phyloP scores from a whole-genome alignment of 2,113 vertebrate species.

The Sus scrofa region T2T-Sscrofa CM000822.6:58895501-58896000 shows the following conservation, averaged over 20 bases:
- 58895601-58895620: neutral
- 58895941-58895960: neutral
- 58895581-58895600: neutral
- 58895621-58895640: neutral
- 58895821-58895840: neutral
- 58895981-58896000: neutral
- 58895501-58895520: neutral
- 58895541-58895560: neutral
- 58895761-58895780: neutral
- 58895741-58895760: neutral
- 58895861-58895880: neutral
- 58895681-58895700: neutral
- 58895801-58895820: neutral
- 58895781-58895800: neutral
- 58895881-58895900: neutral
- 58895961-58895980: neutral
- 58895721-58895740: neutral
- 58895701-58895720: neutral
- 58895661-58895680: neutral
- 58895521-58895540: neutral
- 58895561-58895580: neutral
- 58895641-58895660: rapidly evolving
- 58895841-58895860: neutral
- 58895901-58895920: neutral
- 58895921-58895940: neutral